phyloP scores from a whole-genome alignment of 2,888 invertebrate genomes.

The Rotaria socialis region DNA sequence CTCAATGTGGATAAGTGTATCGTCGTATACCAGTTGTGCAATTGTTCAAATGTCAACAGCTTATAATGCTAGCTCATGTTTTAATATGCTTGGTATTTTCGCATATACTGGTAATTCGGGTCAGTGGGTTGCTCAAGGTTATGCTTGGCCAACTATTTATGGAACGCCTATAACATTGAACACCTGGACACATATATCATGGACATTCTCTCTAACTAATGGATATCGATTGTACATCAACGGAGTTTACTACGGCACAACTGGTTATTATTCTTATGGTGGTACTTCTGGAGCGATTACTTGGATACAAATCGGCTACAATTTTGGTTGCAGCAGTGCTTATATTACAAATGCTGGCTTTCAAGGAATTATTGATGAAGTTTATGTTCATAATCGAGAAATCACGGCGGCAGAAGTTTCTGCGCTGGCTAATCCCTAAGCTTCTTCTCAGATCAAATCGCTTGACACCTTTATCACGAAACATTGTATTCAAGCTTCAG shows the following conservation, averaged over 20 bases:
- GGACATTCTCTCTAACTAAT: background rate
- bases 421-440: background rate
- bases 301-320: background rate
- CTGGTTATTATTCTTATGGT: background rate
- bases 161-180: background rate
- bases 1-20: background rate
- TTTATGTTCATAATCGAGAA: constrained; percentile 1
- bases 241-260: background rate
- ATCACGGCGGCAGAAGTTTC: background rate
- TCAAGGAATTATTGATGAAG: background rate
- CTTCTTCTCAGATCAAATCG: too few relatives aligned
- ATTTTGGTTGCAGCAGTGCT: background rate
- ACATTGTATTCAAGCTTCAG: too few relatives aligned
- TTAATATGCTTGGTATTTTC: background rate
- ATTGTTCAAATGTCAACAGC: background rate
- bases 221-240: background rate
- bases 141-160: background rate
- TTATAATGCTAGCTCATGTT: background rate
- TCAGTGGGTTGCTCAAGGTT: background rate
- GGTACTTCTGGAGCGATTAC: background rate
- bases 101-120: background rate
- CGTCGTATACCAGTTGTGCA: background rate
- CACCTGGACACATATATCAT: background rate
- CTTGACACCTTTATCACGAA: too few relatives aligned
- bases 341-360: background rate